A percentile compares a stretch with the other conserved stretches of the same genome.
Conservation (phyloP, 2,113 vertebrate species). For the Epinephelus lanceolatus region DNA sequence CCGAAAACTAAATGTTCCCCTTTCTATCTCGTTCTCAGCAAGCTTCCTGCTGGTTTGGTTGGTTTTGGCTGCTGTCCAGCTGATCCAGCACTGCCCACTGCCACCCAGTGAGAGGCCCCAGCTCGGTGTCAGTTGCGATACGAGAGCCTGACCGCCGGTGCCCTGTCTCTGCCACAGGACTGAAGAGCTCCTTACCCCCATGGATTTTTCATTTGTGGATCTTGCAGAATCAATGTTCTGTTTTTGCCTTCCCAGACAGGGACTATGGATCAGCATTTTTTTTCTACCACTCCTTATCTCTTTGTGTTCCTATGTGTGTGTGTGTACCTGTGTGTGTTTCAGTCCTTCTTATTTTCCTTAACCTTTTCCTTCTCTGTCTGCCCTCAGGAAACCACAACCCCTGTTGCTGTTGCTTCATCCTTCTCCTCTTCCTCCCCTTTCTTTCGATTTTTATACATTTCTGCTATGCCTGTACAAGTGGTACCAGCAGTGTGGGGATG, state of each 20-base stretch:
- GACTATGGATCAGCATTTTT: conserved; percentile 81
- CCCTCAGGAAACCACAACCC: conserved; percentile 73
- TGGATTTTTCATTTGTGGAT: conserved; percentile 88
- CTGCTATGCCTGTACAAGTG: background rate
- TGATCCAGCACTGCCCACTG: conserved; percentile 46
- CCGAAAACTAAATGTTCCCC: background rate
- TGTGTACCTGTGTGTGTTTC: conserved; percentile 24
- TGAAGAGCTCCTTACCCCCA: conserved; percentile 76
- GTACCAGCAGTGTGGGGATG: background rate
- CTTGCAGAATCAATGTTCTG: conserved; percentile 84
- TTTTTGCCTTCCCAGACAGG: conserved; percentile 80
- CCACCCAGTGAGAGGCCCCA: conserved; percentile 42
- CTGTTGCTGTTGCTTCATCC: conserved; percentile 23
- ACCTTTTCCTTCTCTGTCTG: conserved; percentile 66
- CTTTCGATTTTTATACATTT: background rate
- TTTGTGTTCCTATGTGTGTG: conserved; percentile 28
- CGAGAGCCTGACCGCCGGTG: conserved; percentile 71
- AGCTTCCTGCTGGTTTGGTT: conserved; percentile 52
- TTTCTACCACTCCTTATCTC: conserved; percentile 55
- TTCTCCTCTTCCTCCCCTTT: conserved; percentile 14
- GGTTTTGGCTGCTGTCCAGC: conserved; percentile 60
- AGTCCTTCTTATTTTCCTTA: conserved; percentile 66
- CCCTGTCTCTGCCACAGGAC: conserved; percentile 74
- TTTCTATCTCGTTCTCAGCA: conserved; percentile 10
- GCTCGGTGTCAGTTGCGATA: conserved; percentile 62